phyloP scores from a whole-genome alignment of 2,888 invertebrate species.

The Cryptocephalus moraei region DNA sequence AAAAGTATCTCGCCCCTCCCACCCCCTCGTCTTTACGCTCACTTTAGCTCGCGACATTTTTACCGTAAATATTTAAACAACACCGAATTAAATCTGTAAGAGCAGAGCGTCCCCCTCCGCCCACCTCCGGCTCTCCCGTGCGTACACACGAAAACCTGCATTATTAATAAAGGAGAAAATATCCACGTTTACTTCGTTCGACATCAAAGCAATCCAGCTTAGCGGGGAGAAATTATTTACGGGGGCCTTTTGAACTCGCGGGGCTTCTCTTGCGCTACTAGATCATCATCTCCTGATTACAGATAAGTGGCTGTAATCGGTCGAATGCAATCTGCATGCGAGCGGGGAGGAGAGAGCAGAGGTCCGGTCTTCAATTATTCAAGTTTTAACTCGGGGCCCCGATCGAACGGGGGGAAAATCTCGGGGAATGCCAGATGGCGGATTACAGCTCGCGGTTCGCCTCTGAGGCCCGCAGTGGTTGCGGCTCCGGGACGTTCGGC shows the following conservation, averaged over 20 bases:
- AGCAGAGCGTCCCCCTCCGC: not conserved
- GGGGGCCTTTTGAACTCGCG: not conserved
- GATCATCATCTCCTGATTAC: constrained; percentile 17
- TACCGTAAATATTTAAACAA: not conserved
- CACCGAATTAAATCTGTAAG: constrained; percentile 1
- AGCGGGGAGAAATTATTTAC: not conserved
- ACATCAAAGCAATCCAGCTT: not conserved
- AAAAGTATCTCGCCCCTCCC: too few relatives aligned
- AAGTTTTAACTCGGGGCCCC: too few relatives aligned
- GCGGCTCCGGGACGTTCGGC: too few relatives aligned
- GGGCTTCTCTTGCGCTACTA: not conserved
- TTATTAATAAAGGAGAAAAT: constrained; percentile 23
- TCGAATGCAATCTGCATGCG: constrained; percentile 27
- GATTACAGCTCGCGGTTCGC: too few relatives aligned
- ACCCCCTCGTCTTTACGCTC: too few relatives aligned
- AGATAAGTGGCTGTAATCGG: constrained; percentile 24
- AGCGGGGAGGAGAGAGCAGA: not conserved
- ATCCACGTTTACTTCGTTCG: constrained; percentile 12
- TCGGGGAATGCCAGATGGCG: too few relatives aligned
- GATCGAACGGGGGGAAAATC: too few relatives aligned
- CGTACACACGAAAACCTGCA: constrained; percentile 23
- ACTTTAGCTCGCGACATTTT: too few relatives aligned
- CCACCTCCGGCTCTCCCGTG: not conserved
- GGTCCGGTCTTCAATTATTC: not conserved
- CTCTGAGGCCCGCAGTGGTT: too few relatives aligned